Conservation (phyloP, 2,888 invertebrate species). For the Sinelater perroti region DNA sequence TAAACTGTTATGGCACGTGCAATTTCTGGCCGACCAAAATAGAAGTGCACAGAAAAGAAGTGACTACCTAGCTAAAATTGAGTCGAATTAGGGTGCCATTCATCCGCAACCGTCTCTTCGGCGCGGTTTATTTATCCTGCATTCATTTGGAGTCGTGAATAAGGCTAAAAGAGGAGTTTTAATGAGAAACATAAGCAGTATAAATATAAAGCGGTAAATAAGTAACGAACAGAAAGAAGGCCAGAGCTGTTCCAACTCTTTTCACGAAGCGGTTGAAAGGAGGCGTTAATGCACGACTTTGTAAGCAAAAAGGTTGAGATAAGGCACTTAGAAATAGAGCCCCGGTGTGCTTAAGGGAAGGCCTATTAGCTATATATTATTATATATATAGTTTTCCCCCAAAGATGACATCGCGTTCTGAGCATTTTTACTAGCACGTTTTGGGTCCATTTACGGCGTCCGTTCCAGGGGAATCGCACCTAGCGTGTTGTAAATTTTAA, state of each 20-base stretch:
- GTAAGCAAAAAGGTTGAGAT: not conserved
- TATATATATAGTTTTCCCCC: too few relatives aligned
- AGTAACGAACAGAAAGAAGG: conserved; percentile 4
- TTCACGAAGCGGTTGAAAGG: not conserved
- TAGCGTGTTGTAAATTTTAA: too few relatives aligned
- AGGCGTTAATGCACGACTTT: conserved; percentile 2
- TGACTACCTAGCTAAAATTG: not conserved
- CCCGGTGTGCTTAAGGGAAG: too few relatives aligned
- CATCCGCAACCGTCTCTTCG: not conserved
- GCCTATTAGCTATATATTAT: too few relatives aligned
- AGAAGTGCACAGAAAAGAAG: too few relatives aligned
- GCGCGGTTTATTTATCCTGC: not conserved
- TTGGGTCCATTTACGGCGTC: too few relatives aligned
- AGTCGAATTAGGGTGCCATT: not conserved
- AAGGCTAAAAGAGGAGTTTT: not conserved
- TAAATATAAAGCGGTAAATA: conserved; percentile 7
- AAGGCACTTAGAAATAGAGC: conserved; percentile 1
- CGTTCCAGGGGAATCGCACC: too few relatives aligned
- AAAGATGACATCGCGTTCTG: too few relatives aligned
- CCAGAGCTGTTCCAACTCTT: not conserved
- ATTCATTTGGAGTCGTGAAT: not conserved
- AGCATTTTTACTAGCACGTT: too few relatives aligned
- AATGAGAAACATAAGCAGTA: conserved; percentile 1
- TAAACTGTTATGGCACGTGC: too few relatives aligned
- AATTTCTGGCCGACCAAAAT: too few relatives aligned